Conservation (phyloP, 1,140 invertebrate species). For the silkworm (Bombyx mori) region ASM3026992v2 NC_085118.1:11489001-11489500, state of each 20-base stretch:
- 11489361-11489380: slow-evolving; percentile 75
- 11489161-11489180: slow-evolving; percentile 89
- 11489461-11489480: slow-evolving; percentile 74
- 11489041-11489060: slow-evolving; percentile 70
- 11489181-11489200: slow-evolving; percentile 80
- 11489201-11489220: slow-evolving; percentile 79
- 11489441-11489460: slow-evolving; percentile 84
- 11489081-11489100: slow-evolving; percentile 40
- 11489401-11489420: slow-evolving; percentile 93
- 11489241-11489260: slow-evolving; percentile 78
- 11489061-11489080: slow-evolving; percentile 65
- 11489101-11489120: slow-evolving; percentile 75
- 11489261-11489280: slow-evolving; percentile 37
- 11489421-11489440: slow-evolving; percentile 95
- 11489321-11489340: slow-evolving; percentile 89
- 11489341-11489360: slow-evolving; percentile 78
- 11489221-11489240: slow-evolving; percentile 83
- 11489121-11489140: slow-evolving; percentile 89
- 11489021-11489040: slow-evolving; percentile 74
- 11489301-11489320: slow-evolving; percentile 97
- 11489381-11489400: slow-evolving; percentile 80
- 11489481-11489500: slow-evolving; percentile 70
- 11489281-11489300: slow-evolving; percentile 76
- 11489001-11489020: slow-evolving; percentile 82
- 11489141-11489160: slow-evolving; percentile 90